These are phyloP conservation scores for Sinodicranocentrus sp. DNA, from an alignment of 2,888 invertebrate species.

Conservation along the genomic window DNA sequence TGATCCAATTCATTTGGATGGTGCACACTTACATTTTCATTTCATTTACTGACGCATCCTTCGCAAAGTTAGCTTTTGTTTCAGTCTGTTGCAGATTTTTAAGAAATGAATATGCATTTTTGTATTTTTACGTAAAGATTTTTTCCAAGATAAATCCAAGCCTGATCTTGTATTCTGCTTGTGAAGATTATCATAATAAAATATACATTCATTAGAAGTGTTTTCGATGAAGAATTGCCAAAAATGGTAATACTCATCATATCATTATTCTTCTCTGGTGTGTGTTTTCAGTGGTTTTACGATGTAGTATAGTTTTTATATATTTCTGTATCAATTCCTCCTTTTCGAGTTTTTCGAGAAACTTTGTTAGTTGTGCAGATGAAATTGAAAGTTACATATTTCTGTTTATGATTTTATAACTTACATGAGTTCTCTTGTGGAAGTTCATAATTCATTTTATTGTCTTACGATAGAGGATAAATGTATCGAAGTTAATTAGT, in stretches of 20 bases:
- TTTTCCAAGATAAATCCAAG: not conserved
- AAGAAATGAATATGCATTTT: constrained; percentile 18
- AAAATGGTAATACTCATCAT: too few species aligned
- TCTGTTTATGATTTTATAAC: too few species aligned
- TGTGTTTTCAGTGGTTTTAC: too few species aligned
- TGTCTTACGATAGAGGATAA: too few species aligned
- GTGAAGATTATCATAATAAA: not conserved
- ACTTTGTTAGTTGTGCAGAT: not conserved
- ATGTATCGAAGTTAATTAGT: too few species aligned
- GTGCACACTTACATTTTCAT: not conserved
- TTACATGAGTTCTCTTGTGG: not conserved
- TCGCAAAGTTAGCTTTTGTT: too few species aligned
- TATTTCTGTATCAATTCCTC: not conserved
- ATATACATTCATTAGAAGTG: too few species aligned
- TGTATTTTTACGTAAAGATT: not conserved
- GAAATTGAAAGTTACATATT: constrained; percentile 6
- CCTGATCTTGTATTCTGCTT: not conserved
- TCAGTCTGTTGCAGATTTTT: too few species aligned
- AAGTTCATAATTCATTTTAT: not conserved
- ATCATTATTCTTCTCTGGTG: too few species aligned
- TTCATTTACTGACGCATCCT: too few species aligned
- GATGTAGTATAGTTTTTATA: too few species aligned
- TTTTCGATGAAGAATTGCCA: too few species aligned
- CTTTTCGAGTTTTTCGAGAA: not conserved
- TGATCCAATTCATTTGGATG: not conserved